Evolutionary conservation across 2,113 vertebrate genomes (phyloP).

Genomic region (Carassius gibelio): DNA sequence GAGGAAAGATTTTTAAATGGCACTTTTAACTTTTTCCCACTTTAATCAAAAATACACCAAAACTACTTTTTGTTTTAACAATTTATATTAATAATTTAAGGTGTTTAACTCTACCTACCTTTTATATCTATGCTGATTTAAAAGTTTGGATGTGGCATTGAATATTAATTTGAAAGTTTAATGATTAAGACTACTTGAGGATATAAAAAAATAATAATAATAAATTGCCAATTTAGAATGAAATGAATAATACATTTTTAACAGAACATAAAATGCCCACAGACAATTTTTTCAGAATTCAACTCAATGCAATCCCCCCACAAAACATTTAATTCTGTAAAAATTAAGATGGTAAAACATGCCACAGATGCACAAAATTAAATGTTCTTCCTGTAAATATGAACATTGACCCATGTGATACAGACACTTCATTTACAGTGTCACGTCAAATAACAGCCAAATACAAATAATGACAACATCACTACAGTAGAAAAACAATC

Average conservation of each 20-base stretch:
- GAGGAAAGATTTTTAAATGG: neutral
- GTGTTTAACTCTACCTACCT: neutral
- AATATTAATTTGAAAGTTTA: neutral
- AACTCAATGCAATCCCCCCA: neutral
- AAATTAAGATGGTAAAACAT: neutral
- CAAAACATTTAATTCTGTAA: neutral
- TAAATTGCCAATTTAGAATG: no score
- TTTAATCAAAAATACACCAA: neutral
- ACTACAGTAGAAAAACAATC: neutral
- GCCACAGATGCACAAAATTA: constrained; percentile 2
- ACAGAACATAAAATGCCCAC: neutral
- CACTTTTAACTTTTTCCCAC: neutral
- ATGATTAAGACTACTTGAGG: neutral
- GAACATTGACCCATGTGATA: neutral
- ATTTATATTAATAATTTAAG: constrained; percentile 16
- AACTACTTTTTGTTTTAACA: neutral
- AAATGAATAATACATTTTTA: neutral
- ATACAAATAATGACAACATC: constrained; percentile 20
- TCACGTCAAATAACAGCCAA: constrained; percentile 1
- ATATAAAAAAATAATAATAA: neutral
- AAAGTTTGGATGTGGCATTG: neutral
- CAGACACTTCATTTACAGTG: constrained; percentile 3
- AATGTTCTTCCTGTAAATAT: neutral
- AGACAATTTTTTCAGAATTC: neutral
- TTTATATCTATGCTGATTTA: neutral